Evolutionary conservation across 35 echinoderm and acorn worm genomes (phyloP).

Genomic region (Holothuria glaberrima): DNA sequence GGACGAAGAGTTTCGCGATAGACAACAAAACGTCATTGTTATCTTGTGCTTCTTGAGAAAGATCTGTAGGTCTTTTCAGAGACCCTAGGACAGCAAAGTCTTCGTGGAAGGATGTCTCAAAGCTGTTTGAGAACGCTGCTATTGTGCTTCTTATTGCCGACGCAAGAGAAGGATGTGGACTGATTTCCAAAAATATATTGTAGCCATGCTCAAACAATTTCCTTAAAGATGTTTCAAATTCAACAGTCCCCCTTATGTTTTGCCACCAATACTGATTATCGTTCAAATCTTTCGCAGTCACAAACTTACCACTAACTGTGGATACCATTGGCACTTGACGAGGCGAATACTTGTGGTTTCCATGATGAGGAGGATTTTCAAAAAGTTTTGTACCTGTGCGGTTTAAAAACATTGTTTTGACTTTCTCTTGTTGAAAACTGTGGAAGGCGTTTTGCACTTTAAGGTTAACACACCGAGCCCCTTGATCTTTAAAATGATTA

Average conservation of each 20-base stretch:
- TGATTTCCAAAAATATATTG: conserved; percentile 66
- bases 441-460: too few species aligned
- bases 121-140: conserved; percentile 43
- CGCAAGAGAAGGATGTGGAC: conserved; percentile 54
- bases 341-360: neutral
- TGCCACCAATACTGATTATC: conserved; percentile 60
- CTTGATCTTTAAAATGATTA: too few species aligned
- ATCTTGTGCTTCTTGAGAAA: conserved; percentile 27
- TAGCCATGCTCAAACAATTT: conserved; percentile 46
- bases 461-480: too few species aligned
- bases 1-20: conserved; percentile 35
- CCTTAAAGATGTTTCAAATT: conserved; percentile 48
- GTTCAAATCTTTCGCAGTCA: conserved; percentile 8
- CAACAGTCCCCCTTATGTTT: conserved; percentile 60
- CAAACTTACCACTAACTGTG: conserved; percentile 52
- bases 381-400: neutral
- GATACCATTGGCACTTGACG: conserved; percentile 62
- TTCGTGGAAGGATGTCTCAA: neutral
- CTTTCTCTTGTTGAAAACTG: too few species aligned
- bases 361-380: neutral
- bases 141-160: conserved; percentile 46
- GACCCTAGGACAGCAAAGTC: conserved; percentile 8
- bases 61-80: conserved; percentile 62
- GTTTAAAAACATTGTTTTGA: conserved; percentile 58
- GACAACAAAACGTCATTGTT: conserved; percentile 12